phyloP scores from a whole-genome alignment of 2,888 invertebrate genomes.

The Dascillus cervinus region DNA sequence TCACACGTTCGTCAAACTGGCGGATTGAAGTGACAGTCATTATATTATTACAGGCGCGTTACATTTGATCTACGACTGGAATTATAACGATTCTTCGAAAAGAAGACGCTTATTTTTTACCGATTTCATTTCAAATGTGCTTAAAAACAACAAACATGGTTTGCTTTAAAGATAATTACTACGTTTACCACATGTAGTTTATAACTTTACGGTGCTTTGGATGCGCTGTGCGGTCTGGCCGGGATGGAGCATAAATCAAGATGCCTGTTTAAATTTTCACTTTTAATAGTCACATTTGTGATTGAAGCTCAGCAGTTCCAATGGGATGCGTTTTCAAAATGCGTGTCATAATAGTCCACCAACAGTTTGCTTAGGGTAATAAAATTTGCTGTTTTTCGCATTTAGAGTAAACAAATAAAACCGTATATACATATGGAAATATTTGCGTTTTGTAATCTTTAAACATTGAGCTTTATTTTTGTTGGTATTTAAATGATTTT shows the following conservation, averaged over 20 bases:
- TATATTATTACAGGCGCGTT: conserved; percentile 41
- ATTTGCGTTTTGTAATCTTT: too few species aligned
- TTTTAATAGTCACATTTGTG: conserved; percentile 14
- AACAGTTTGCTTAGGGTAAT: too few species aligned
- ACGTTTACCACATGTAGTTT: conserved; percentile 34
- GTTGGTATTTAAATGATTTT: too few species aligned
- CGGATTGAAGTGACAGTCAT: conserved; percentile 40
- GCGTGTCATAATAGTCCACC: too few species aligned
- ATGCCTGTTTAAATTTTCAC: conserved; percentile 17
- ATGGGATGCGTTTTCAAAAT: too few species aligned
- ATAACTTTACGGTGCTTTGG: conserved; percentile 30
- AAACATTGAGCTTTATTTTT: too few species aligned
- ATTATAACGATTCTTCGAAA: conserved; percentile 23
- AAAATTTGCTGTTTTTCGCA: too few species aligned
- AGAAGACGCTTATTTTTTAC: conserved; percentile 24
- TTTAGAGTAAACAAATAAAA: too few species aligned
- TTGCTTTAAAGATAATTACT: conserved; percentile 23
- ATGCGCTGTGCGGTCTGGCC: conserved; percentile 21
- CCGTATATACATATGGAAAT: too few species aligned
- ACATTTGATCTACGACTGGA: conserved; percentile 37
- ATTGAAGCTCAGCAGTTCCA: conserved; percentile 10
- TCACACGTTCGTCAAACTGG: conserved; percentile 31
- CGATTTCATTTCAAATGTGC: conserved; percentile 33
- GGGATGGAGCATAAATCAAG: conserved; percentile 22
- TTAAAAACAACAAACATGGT: conserved; percentile 38